Conservation (phyloP, 2,113 vertebrate species). For the Engraulis encrasicolus region DNA sequence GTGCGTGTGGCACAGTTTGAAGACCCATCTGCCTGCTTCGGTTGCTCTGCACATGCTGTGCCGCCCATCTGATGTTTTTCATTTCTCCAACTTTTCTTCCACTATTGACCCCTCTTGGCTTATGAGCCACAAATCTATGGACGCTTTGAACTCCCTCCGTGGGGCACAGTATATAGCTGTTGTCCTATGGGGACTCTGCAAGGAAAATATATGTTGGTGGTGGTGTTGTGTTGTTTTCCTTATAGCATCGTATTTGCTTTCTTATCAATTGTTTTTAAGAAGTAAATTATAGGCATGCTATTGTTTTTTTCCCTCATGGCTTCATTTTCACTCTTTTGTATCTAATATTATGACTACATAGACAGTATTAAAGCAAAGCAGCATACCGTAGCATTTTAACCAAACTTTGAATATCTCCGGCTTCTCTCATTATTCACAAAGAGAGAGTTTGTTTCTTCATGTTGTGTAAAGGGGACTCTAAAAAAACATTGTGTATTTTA, state of each 20-base stretch:
- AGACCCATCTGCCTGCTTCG: not conserved
- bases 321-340: no score
- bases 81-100: not conserved
- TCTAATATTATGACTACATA: no score
- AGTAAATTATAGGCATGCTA: no score
- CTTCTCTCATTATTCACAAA: not conserved
- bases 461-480: not conserved
- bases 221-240: not conserved
- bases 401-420: not conserved
- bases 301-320: no score
- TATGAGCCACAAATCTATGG: not conserved
- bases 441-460: not conserved
- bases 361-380: not conserved
- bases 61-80: conserved; percentile 62
- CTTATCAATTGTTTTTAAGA: not conserved
- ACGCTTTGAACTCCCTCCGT: not conserved
- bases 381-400: not conserved
- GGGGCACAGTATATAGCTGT: not conserved
- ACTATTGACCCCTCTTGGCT: not conserved
- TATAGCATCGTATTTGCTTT: not conserved
- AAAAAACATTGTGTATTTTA: not conserved
- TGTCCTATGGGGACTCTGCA: no score
- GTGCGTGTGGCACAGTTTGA: conserved; percentile 49
- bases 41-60: not conserved
- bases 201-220: no score